phyloP scores from a whole-genome alignment of 2,888 invertebrate species.

The Drosophila diplacantha region DNA sequence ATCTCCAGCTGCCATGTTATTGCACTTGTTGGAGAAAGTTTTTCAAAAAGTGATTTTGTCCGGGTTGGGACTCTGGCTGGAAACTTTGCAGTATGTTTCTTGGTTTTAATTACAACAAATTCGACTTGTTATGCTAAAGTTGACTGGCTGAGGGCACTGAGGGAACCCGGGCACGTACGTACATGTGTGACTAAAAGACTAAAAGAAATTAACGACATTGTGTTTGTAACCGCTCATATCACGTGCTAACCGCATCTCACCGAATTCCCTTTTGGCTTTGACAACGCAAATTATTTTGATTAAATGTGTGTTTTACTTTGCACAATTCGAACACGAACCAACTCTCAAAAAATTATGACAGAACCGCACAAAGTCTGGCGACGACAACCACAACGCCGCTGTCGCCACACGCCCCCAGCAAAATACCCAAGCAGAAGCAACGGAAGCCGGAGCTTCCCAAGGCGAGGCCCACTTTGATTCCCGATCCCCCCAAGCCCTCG shows the following conservation, averaged over 20 bases:
- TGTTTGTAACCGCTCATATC: slow-evolving; percentile 63
- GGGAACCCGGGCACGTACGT: slow-evolving; percentile 22
- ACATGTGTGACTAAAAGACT: slow-evolving; percentile 54
- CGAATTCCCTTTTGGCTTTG: slow-evolving; percentile 34
- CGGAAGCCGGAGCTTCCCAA: slow-evolving; percentile 2
- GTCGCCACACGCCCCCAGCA: slow-evolving; percentile 57
- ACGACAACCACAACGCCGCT: slow-evolving; percentile 36
- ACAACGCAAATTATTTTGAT: slow-evolving; percentile 38
- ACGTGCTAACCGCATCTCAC: slow-evolving; percentile 66
- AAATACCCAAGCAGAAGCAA: slow-evolving; percentile 56
- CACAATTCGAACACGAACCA: slow-evolving; percentile 59
- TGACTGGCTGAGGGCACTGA: slow-evolving; percentile 19
- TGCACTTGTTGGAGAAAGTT: slow-evolving; percentile 70
- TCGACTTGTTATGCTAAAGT: slow-evolving; percentile 62
- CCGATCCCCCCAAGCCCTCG: slow-evolving; percentile 72
- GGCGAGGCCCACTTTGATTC: background rate
- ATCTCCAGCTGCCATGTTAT: slow-evolving; percentile 73
- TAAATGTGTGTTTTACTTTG: slow-evolving; percentile 65
- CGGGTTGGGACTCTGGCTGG: slow-evolving; percentile 32
- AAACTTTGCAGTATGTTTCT: slow-evolving; percentile 65
- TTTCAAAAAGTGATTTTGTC: slow-evolving; percentile 67
- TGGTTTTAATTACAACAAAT: slow-evolving; percentile 72
- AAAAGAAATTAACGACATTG: slow-evolving; percentile 64
- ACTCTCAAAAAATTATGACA: slow-evolving; percentile 54
- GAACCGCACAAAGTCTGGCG: slow-evolving; percentile 63